These are phyloP conservation scores for Coreoperca whiteheadi DNA, from an alignment of 2,113 vertebrate genomes.

Conservation along the genomic window DNA sequence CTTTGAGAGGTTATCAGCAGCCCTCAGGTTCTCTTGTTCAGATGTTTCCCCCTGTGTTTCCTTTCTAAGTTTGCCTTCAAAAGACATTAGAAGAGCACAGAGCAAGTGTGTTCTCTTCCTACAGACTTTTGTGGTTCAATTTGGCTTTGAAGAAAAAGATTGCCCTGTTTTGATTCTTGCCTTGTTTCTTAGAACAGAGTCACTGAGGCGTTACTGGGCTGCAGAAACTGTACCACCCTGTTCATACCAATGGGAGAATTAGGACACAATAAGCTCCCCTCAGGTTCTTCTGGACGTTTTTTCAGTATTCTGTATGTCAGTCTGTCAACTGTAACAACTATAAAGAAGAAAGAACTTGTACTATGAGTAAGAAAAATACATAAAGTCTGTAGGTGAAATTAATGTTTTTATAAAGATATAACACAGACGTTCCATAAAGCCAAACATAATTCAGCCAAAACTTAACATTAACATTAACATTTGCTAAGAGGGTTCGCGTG, in stretches of 20 bases:
- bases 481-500: background rate
- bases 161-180: constrained; percentile 34
- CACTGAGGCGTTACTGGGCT: constrained; percentile 48
- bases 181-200: constrained; percentile 38
- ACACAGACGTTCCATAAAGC: background rate
- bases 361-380: background rate
- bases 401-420: background rate
- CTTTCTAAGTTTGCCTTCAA: constrained; percentile 8
- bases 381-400: background rate
- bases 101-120: constrained; percentile 39
- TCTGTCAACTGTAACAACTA: background rate
- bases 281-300: background rate
- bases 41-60: constrained; percentile 22
- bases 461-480: background rate
- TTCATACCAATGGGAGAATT: background rate
- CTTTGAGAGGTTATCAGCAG: background rate
- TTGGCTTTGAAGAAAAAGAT: constrained; percentile 30
- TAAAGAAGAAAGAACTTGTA: background rate
- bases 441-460: background rate
- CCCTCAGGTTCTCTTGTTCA: constrained; percentile 18
- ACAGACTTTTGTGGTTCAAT: constrained; percentile 45
- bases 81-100: constrained; percentile 34
- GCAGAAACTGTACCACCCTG: constrained; percentile 9
- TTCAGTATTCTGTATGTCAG: background rate
- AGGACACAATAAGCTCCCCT: constrained; percentile 1